These are phyloP conservation scores for Eonycteris spelaea DNA, from an alignment of 2,113 vertebrate species.

Conservation along the genomic window DNA sequence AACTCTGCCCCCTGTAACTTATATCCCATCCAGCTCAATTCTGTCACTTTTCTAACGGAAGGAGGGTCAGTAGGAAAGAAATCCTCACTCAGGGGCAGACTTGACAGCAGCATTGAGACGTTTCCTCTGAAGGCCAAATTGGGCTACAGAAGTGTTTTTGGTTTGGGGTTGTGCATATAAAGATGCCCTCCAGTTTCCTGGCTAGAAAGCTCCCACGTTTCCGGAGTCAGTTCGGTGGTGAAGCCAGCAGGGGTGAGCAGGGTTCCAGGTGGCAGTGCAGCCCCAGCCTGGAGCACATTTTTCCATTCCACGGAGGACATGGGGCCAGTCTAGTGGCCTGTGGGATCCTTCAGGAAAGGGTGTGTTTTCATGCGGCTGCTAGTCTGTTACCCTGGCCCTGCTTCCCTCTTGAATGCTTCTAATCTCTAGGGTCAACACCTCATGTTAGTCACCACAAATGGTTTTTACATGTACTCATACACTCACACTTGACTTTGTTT, in stretches of 20 bases:
- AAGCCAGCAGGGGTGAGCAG: background rate
- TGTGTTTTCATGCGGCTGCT: background rate
- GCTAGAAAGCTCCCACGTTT: background rate
- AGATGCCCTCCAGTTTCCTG: background rate
- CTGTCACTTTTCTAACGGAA: slow-evolving; percentile 71
- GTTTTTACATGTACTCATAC: background rate
- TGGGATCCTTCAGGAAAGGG: background rate
- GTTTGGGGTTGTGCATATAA: background rate
- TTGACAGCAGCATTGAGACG: background rate
- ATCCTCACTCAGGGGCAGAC: background rate
- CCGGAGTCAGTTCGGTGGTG: background rate
- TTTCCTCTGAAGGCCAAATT: background rate
- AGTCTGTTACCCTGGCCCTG: background rate
- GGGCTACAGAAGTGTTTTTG: background rate
- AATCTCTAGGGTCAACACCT: background rate
- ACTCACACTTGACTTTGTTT: background rate
- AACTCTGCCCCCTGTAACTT: slow-evolving; percentile 77
- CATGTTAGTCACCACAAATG: background rate
- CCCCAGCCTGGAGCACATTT: background rate
- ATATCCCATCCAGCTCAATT: slow-evolving; percentile 63
- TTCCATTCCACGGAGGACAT: background rate
- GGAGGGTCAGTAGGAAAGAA: background rate
- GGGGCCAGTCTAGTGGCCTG: background rate
- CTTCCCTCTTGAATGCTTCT: background rate
- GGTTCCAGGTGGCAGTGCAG: background rate